Evolutionary conservation across 2,797 vertebrate genomes (phyloP), one percentile per base, ranked within the genome.

Genomic region (Cyprinodon diabolis): DNA sequence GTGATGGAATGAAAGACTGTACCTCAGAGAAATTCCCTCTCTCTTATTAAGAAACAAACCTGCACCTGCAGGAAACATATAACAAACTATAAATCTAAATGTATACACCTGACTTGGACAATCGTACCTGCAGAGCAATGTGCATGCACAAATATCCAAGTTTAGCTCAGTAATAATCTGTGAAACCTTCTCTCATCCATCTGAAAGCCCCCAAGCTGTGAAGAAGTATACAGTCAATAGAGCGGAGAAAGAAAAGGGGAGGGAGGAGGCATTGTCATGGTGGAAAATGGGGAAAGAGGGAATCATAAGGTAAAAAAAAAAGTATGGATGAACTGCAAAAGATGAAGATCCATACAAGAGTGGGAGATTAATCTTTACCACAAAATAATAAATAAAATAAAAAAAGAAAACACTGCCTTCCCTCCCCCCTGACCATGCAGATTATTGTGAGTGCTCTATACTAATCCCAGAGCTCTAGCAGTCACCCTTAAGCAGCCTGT

Each of bases 281-380:
- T 89, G 76, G 80, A 89, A 89, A 91, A 79, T 85, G 76, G 81
- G 83, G 65, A 77, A 69, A 79, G 83, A 83, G 75, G 79, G 83
- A 75, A 68, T 73, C 78, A 85, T 74, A 69, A 71, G 86, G 83
- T 5, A 8, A 43, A 30, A 87, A 87, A 80, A 90, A 85, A 89
- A 83, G 87, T 82, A 82, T 79, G 84, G 82, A 88, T 65, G 75
- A 84, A 88, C 76, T 80, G 87, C 81, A 89, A 89, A 81, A 82
- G 81, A 86, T 75, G 77, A 90, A 82, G 77, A 94, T 30, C 87
- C 94, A 94, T 91, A 83, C 91, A 90, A 78, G 86, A 90, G 91
- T 89, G 87, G 90, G 94, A 94, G 93, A 95, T 95, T 95, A 95
- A 95, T 95, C 93, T 94, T 93, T 84, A 92, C 85, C 90, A 90